Evolutionary conservation across 1,140 invertebrate species (phyloP).

Genomic region (Charaxes varanes): DNA sequence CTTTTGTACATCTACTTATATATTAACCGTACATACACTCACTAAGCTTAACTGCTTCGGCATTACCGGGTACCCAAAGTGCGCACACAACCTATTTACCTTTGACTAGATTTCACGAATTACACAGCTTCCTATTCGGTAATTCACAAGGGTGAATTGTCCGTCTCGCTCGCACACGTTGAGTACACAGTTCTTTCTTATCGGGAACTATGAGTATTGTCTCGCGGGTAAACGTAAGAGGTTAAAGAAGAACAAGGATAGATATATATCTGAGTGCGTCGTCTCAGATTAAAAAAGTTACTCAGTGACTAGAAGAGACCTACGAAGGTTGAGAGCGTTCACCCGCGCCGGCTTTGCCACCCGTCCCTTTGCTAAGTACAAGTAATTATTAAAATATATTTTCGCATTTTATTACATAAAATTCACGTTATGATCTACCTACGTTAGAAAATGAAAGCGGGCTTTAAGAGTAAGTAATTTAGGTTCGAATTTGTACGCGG

Average conservation of each 20-base stretch:
- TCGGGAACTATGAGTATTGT: conserved; percentile 61
- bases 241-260: conserved; percentile 18
- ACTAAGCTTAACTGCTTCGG: conserved; percentile 65
- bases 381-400: conserved; percentile 74
- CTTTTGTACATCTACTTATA: conserved; percentile 75
- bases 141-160: background rate
- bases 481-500: conserved; percentile 68
- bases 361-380: conserved; percentile 65
- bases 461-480: conserved; percentile 60
- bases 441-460: conserved; percentile 70
- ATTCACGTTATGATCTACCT: conserved; percentile 73
- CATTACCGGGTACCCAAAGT: conserved; percentile 53
- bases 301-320: conserved; percentile 41
- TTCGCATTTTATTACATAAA: conserved; percentile 73
- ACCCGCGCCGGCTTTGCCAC: conserved; percentile 66
- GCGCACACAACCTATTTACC: conserved; percentile 29
- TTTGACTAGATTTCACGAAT: conserved; percentile 53
- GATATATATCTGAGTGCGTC: conserved; percentile 18
- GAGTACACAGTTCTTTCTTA: conserved; percentile 49
- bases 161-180: conserved; percentile 33
- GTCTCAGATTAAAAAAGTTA: conserved; percentile 18
- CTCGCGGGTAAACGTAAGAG: conserved; percentile 58
- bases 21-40: conserved; percentile 71
- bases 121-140: conserved; percentile 17
- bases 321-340: conserved; percentile 40